These are phyloP conservation scores for Carcharodon carcharias DNA, from an alignment of 2,797 vertebrate species.

Conservation along the genomic window DNA sequence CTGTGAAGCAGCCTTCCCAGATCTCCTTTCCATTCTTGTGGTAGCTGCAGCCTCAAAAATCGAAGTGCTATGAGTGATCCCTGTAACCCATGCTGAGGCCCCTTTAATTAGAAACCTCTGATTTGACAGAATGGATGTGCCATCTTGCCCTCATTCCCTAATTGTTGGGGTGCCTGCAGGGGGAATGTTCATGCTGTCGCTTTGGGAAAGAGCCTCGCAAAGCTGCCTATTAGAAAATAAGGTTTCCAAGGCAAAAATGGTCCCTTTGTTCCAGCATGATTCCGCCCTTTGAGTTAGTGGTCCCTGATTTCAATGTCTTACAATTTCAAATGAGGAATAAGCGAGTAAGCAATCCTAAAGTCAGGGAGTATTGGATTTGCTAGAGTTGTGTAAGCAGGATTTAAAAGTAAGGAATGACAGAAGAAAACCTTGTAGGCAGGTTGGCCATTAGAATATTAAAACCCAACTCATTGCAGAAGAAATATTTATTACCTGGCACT, in stretches of 20 bases:
- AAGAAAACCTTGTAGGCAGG: background rate
- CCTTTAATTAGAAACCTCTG: background rate
- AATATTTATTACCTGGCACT: background rate
- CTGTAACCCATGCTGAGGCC: too few relatives aligned
- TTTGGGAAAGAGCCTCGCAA: background rate
- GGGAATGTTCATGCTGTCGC: too few relatives aligned
- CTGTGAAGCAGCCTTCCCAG: background rate
- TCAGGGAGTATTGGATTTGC: background rate
- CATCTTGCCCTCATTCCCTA: background rate
- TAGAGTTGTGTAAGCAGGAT: background rate
- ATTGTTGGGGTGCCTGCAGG: background rate
- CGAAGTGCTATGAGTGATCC: background rate
- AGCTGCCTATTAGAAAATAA: background rate
- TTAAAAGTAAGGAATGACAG: background rate
- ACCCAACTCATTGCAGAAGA: background rate
- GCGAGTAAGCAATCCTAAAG: background rate
- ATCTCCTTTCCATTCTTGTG: background rate
- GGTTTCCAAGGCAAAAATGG: too few relatives aligned
- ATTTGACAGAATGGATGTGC: background rate
- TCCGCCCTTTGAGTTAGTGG: background rate
- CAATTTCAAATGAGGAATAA: background rate
- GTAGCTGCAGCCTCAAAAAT: background rate
- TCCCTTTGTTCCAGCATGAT: too few relatives aligned
- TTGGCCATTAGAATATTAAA: background rate
- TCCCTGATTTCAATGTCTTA: background rate